Evolutionary conservation across 2,797 vertebrate genomes (phyloP).

Genomic region (Taenioides sp.): DNA sequence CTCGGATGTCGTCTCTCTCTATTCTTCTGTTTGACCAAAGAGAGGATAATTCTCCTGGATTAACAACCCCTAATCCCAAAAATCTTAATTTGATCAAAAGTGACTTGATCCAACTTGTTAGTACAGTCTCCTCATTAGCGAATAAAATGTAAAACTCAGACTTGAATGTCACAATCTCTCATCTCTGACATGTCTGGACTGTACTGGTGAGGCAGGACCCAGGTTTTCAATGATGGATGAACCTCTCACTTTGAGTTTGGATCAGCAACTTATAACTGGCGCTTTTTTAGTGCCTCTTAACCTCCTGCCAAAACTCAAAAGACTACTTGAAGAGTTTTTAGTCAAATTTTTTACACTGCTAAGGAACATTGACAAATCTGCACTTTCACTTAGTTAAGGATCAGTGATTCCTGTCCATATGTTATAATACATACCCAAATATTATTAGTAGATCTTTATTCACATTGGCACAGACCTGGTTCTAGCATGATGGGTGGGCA

Average conservation of each 20-base stretch:
- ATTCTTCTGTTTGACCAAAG: conserved; percentile 16
- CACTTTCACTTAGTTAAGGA: background rate
- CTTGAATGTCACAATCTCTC: conserved; percentile 21
- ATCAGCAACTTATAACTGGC: conserved; percentile 69
- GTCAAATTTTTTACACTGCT: conserved; percentile 24
- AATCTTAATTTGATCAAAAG: conserved; percentile 62
- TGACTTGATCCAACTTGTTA: conserved; percentile 46
- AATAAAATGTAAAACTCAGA: conserved; percentile 22
- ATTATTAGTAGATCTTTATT: background rate
- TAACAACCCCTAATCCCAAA: conserved; percentile 59
- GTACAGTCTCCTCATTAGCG: conserved; percentile 26
- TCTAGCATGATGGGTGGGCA: background rate
- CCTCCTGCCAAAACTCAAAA: conserved; percentile 41
- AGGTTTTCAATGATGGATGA: conserved; percentile 48
- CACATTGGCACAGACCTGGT: background rate
- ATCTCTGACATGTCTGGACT: conserved; percentile 21
- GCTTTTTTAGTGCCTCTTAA: conserved; percentile 44
- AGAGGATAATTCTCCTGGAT: conserved; percentile 56
- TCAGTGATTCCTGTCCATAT: background rate
- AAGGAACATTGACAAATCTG: background rate
- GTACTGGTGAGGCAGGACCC: conserved; percentile 21
- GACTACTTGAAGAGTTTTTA: conserved; percentile 29
- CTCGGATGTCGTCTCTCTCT: background rate
- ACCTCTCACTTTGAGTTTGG: conserved; percentile 61
- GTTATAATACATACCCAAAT: background rate